Evolutionary conservation across 2,888 invertebrate genomes (phyloP), one percentile per base, ranked within the genome.

Genomic region (Eurytoma californica): DNA sequence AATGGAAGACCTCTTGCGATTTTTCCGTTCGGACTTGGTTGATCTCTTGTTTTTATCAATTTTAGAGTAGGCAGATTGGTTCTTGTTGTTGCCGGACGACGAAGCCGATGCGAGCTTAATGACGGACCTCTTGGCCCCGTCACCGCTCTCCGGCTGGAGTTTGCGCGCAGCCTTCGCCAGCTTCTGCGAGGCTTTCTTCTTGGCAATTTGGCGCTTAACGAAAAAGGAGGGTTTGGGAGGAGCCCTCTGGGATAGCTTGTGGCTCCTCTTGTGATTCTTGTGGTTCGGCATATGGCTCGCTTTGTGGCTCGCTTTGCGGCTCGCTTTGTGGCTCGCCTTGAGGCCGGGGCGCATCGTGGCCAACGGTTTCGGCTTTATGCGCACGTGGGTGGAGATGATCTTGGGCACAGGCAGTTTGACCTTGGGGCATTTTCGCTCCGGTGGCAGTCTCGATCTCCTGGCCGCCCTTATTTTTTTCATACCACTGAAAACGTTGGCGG

Each of bases 401-500:
- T 77, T 67, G 0, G 77, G 51, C n/a, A 24, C 58, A 0, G 72
- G 51, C 13, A n/a, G 51, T 13, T 24, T 58, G 1, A 51, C 30
- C 70, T 79, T 70, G 13, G 24, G 39, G 3, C 60, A 39, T 78
- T 20, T 9, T 24, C 30, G 12, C 51, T 79, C 61, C 60, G 1
- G 14, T 53, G 30, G 5, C 60, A 86, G 86, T 14, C 85, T 82
- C 14, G 84, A 77, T 72, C 85, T 88, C 78, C 86, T 88, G 30
- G 74, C 85, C 55, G 75, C 85, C 77, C 86, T 88, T 3, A 88
- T 86, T 68, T 87, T 85, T 76, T 88, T 63, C 63, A 88, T 83
- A 2, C 84, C 83, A 3, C 69, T 69, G 58, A 53, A 20, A 16
- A 58, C 39, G 51, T 63, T 68, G 73, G 55, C 30, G 63, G 60